A percentile compares a stretch with the other conserved stretches of the same genome.
phyloP scores from a whole-genome alignment of 2,797 vertebrate species.

The Parauchenoglanis ngamensis region DNA sequence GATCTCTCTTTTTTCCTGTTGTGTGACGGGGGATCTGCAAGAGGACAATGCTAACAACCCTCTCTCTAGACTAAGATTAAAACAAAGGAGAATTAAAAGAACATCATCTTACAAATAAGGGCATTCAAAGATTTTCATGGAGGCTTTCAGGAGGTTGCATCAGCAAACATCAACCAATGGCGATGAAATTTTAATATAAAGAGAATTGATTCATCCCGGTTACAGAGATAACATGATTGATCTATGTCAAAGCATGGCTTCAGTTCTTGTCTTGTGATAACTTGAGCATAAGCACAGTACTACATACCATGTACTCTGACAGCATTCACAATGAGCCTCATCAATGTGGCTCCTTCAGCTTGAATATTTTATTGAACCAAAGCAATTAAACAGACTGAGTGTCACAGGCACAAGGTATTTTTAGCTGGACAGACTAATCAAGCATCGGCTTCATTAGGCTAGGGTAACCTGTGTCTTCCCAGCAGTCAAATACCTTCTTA shows the following conservation, averaged over 20 bases:
- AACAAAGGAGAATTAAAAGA: constrained; percentile 25
- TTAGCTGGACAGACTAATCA: constrained; percentile 44
- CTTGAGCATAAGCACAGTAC: not conserved
- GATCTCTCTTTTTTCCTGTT: constrained; percentile 55
- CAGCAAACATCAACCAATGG: constrained; percentile 53
- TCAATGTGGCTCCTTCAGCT: constrained; percentile 23
- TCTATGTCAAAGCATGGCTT: constrained; percentile 31
- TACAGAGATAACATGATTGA: constrained; percentile 45
- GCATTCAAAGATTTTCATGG: constrained; percentile 52
- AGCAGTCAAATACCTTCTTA: constrained; percentile 76
- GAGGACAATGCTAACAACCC: constrained; percentile 42
- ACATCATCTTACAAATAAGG: constrained; percentile 34
- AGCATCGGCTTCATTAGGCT: constrained; percentile 47
- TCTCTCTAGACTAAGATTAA: not conserved
- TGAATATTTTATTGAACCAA: constrained; percentile 36
- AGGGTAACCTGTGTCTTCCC: constrained; percentile 45
- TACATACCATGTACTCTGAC: constrained; percentile 6
- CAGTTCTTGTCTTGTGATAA: constrained; percentile 15
- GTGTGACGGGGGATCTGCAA: constrained; percentile 58
- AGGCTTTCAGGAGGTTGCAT: constrained; percentile 58
- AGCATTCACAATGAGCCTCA: constrained; percentile 1
- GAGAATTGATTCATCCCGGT: constrained; percentile 43
- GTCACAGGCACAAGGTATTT: constrained; percentile 29
- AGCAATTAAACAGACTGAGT: constrained; percentile 33
- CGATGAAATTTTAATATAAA: constrained; percentile 49